These are phyloP conservation scores for Arenicola marina DNA, from an alignment of 2,888 invertebrate species.

Conservation along the genomic window DNA sequence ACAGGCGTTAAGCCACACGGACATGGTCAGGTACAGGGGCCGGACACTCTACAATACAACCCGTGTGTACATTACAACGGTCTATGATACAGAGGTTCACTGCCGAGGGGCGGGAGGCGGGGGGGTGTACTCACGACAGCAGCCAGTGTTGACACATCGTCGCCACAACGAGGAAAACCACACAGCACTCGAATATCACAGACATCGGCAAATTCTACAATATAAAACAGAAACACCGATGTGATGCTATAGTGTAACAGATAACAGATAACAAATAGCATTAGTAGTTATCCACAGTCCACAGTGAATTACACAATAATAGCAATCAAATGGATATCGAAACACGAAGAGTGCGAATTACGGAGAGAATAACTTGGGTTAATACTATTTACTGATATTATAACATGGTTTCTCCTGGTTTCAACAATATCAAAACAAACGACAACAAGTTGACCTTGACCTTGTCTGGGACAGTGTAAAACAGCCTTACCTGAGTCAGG, in stretches of 20 bases:
- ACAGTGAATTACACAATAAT: background rate
- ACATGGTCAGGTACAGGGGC: too few relatives aligned
- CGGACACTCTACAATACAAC: too few relatives aligned
- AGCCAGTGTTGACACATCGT: conserved; percentile 55
- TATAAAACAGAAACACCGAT: conserved; percentile 3
- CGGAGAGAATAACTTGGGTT: background rate
- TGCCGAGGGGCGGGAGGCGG: too few relatives aligned
- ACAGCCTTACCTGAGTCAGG: conserved; percentile 56
- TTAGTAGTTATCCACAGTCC: background rate
- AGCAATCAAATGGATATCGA: background rate
- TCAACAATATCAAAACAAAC: background rate
- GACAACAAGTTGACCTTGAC: background rate
- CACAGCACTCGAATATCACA: conserved; percentile 62
- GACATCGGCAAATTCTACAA: conserved; percentile 58
- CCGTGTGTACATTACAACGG: too few relatives aligned
- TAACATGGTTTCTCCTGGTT: background rate
- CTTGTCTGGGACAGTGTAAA: background rate
- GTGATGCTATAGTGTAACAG: background rate
- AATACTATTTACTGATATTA: background rate
- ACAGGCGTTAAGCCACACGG: too few relatives aligned
- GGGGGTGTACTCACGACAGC: conserved; percentile 52
- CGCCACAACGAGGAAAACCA: conserved; percentile 58
- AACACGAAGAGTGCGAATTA: background rate
- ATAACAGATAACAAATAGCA: background rate
- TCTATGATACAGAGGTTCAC: too few relatives aligned